These are phyloP conservation scores for Zaprionus bogoriensis DNA, from an alignment of 2,888 invertebrate species.

Conservation along the genomic window DNA sequence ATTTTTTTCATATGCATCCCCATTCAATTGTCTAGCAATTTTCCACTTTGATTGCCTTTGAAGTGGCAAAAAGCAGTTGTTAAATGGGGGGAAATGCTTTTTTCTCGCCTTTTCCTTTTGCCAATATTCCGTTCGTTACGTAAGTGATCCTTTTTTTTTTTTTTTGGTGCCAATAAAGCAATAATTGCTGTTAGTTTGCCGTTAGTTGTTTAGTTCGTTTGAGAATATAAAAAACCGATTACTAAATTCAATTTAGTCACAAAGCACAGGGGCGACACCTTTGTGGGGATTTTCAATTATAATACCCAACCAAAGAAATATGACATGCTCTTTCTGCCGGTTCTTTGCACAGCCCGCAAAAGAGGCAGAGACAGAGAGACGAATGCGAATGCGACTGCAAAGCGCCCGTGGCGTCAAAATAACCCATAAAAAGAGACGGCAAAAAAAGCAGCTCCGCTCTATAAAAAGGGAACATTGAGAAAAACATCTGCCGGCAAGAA, in stretches of 20 bases:
- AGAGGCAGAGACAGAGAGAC: too few relatives aligned
- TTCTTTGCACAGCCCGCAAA: conserved; percentile 30
- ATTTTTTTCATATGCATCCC: conserved; percentile 12
- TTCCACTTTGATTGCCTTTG: not conserved
- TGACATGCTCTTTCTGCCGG: conserved; percentile 42
- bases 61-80: not conserved
- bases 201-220: conserved; percentile 46
- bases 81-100: not conserved
- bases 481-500: conserved; percentile 36
- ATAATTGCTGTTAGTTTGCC: conserved; percentile 4
- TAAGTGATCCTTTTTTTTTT: conserved; percentile 12
- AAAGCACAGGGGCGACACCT: conserved; percentile 74
- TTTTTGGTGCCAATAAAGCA: conserved; percentile 9
- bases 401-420: conserved; percentile 69
- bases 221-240: conserved; percentile 48
- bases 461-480: conserved; percentile 26
- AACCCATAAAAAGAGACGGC: conserved; percentile 58
- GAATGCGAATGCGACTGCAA: conserved; percentile 34
- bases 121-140: not conserved
- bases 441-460: conserved; percentile 11
- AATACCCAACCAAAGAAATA: conserved; percentile 65
- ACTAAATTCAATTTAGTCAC: conserved; percentile 76
- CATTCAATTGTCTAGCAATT: conserved; percentile 11
- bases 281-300: conserved; percentile 75
- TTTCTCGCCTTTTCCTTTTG: not conserved